These are phyloP conservation scores for Polydrusus pterygomalis DNA, from an alignment of 2,888 invertebrate species.

Conservation along the genomic window DNA sequence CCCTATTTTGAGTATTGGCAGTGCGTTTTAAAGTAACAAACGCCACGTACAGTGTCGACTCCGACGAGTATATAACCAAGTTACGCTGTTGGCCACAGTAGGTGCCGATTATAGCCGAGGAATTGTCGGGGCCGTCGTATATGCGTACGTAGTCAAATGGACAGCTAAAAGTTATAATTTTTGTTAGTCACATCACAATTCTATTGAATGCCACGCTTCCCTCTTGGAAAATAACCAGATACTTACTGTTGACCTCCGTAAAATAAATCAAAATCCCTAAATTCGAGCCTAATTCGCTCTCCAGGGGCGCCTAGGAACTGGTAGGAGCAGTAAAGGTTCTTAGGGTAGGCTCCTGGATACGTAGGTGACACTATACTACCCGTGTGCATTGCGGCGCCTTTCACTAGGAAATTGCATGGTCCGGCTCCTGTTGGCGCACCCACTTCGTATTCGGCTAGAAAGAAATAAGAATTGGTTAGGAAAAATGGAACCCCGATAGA, in stretches of 20 bases:
- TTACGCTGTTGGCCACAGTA: conserved; percentile 98
- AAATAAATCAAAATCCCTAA: conserved; percentile 98
- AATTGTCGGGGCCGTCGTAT: conserved; percentile 94
- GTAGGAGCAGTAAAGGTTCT: conserved; percentile 94
- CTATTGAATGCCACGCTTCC: conserved; percentile 71
- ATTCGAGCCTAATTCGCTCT: conserved; percentile 95
- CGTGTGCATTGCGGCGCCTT: conserved; percentile 81
- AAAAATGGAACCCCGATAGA: too few relatives aligned
- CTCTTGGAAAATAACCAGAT: background rate
- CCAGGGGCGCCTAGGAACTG: conserved; percentile 92
- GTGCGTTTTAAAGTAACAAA: conserved; percentile 93
- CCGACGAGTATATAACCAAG: conserved; percentile 95
- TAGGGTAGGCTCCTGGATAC: conserved; percentile 99
- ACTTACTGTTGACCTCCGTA: conserved; percentile 98
- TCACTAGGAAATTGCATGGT: conserved; percentile 91
- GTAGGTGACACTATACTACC: conserved; percentile 97
- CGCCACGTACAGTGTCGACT: conserved; percentile 91
- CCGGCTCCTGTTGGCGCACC: conserved; percentile 88
- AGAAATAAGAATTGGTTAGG: background rate
- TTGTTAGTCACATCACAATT: background rate
- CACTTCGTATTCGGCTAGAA: conserved; percentile 91
- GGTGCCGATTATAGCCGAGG: conserved; percentile 93
- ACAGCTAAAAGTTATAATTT: conserved; percentile 80
- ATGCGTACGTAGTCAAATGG: conserved; percentile 99
- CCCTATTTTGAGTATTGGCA: conserved; percentile 96